Evolutionary conservation across 2,888 invertebrate species (phyloP).

Genomic region (Notodonta ziczac): DNA sequence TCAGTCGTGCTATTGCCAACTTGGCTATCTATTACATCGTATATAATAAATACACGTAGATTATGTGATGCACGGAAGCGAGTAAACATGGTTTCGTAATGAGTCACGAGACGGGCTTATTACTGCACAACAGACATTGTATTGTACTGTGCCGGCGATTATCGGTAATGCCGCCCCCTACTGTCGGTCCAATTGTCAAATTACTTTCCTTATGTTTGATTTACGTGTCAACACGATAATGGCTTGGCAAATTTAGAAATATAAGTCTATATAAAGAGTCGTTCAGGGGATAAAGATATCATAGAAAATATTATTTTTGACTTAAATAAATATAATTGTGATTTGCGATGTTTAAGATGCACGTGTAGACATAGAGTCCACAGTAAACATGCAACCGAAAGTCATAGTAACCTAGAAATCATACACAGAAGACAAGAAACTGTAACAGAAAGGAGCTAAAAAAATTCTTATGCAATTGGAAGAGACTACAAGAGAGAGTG

Average conservation of each 20-base stretch:
- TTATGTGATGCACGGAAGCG: constrained; percentile 35
- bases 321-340: too few species aligned
- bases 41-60: constrained; percentile 13
- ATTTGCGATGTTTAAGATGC: too few species aligned
- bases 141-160: constrained; percentile 19
- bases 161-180: constrained; percentile 18
- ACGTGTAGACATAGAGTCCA: too few species aligned
- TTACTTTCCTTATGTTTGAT: constrained; percentile 23
- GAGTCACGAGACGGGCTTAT: constrained; percentile 40
- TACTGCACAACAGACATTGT: constrained; percentile 28
- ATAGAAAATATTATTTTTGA: neutral
- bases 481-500: too few species aligned
- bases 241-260: neutral
- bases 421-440: too few species aligned
- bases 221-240: constrained; percentile 12
- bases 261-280: neutral
- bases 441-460: too few species aligned
- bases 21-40: neutral
- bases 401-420: too few species aligned
- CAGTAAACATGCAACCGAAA: too few species aligned
- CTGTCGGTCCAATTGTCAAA: constrained; percentile 39
- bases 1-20: neutral
- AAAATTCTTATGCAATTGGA: too few species aligned
- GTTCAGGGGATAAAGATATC: neutral
- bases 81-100: constrained; percentile 34